phyloP scores from a whole-genome alignment of 2,113 vertebrate genomes.

The Psophia crepitans region DNA sequence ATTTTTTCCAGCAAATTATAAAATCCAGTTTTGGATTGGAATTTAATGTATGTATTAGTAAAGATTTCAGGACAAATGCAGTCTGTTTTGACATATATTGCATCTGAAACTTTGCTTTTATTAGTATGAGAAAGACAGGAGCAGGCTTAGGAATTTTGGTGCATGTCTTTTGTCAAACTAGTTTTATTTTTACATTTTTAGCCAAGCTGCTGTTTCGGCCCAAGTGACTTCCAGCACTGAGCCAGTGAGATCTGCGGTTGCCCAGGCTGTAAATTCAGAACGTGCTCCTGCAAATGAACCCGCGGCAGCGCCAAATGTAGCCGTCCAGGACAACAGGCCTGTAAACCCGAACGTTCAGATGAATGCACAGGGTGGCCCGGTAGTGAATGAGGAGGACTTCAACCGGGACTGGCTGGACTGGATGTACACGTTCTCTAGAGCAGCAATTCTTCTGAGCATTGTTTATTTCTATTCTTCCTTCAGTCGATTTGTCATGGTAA shows the following conservation, averaged over 20 bases:
- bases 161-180: background rate
- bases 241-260: constrained; percentile 33
- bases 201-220: constrained; percentile 84
- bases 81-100: background rate
- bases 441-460: constrained; percentile 91
- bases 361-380: constrained; percentile 85
- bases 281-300: constrained; percentile 78
- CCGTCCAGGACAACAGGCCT: constrained; percentile 81
- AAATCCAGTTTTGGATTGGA: background rate
- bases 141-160: background rate
- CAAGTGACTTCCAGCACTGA: constrained; percentile 63
- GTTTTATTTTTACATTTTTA: constrained; percentile 55
- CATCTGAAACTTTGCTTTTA: background rate
- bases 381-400: constrained; percentile 91
- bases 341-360: constrained; percentile 87
- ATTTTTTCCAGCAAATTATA: background rate
- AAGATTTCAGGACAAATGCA: background rate
- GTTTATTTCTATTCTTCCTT: constrained; percentile 98
- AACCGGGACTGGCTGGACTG: constrained; percentile 97
- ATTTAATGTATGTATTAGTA: background rate
- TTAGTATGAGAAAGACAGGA: background rate
- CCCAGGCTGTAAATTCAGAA: constrained; percentile 64
- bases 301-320: constrained; percentile 80
- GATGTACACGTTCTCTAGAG: constrained; percentile 91
- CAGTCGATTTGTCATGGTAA: constrained; percentile 92